phyloP scores from a whole-genome alignment of 2,888 invertebrate species.

The Ptychoptera albimana region DNA sequence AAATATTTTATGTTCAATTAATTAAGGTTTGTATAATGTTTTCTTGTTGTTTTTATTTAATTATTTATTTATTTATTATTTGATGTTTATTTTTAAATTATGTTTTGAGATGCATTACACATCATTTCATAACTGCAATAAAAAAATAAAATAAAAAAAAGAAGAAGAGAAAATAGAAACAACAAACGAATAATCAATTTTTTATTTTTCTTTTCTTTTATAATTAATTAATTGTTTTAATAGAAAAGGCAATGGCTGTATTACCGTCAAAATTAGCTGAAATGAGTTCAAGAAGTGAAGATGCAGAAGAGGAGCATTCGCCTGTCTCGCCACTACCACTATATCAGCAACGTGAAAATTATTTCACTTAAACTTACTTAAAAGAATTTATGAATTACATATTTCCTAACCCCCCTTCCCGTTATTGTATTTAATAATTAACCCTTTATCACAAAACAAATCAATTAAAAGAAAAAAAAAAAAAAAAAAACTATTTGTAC shows the following conservation, averaged over 20 bases:
- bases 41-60: constrained; percentile 1
- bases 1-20: constrained; percentile 7
- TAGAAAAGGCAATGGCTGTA: constrained; percentile 64
- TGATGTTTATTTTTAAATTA: neutral
- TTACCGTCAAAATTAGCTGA: constrained; percentile 41
- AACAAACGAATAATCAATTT: too few relatives aligned
- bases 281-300: constrained; percentile 32
- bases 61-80: neutral
- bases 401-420: too few relatives aligned
- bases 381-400: too few relatives aligned
- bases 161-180: too few relatives aligned
- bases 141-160: too few relatives aligned
- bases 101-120: too few relatives aligned
- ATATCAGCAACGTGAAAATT: constrained; percentile 76
- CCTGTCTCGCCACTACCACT: constrained; percentile 67
- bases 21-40: constrained; percentile 6
- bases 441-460: too few relatives aligned
- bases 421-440: too few relatives aligned
- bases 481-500: too few relatives aligned
- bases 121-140: too few relatives aligned
- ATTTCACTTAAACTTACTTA: constrained; percentile 38
- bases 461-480: too few relatives aligned
- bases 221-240: constrained; percentile 10
- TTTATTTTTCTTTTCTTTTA: constrained; percentile 6
- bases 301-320: constrained; percentile 54